Conservation (phyloP, 2,797 vertebrate genomes). For the Sus cebifrons region DNA sequence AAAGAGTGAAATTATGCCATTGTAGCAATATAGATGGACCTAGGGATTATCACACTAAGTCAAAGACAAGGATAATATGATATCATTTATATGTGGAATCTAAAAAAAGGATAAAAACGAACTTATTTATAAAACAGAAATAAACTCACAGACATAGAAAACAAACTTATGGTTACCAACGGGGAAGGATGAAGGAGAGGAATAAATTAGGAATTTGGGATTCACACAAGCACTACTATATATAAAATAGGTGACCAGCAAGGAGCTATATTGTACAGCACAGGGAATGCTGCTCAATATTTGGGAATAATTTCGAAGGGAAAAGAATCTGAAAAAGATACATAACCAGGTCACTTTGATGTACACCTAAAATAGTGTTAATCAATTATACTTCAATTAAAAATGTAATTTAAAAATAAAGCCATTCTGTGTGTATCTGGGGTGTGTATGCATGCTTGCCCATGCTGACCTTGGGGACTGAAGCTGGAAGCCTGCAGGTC, state of each 20-base stretch:
- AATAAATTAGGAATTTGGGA: background rate
- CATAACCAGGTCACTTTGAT: background rate
- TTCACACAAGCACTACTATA: background rate
- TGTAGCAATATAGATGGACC: background rate
- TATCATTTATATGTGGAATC: background rate
- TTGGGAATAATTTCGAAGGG: background rate
- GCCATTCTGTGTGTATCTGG: background rate
- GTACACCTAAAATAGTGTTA: background rate
- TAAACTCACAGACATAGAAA: background rate
- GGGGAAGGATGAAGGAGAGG: background rate
- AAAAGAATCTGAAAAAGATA: background rate
- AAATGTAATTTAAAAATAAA: background rate
- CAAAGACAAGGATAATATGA: background rate
- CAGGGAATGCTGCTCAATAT: background rate
- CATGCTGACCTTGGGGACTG: background rate
- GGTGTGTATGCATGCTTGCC: fast-evolving
- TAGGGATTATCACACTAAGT: background rate
- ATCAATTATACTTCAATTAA: background rate
- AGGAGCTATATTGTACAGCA: background rate
- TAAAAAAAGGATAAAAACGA: background rate
- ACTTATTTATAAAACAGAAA: background rate
- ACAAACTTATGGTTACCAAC: background rate
- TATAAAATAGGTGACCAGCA: background rate
- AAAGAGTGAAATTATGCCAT: background rate
- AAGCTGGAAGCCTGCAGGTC: background rate